These are phyloP conservation scores for Drosophila pandora DNA, from an alignment of 1,140 invertebrate genomes.

Conservation along the genomic window DNA sequence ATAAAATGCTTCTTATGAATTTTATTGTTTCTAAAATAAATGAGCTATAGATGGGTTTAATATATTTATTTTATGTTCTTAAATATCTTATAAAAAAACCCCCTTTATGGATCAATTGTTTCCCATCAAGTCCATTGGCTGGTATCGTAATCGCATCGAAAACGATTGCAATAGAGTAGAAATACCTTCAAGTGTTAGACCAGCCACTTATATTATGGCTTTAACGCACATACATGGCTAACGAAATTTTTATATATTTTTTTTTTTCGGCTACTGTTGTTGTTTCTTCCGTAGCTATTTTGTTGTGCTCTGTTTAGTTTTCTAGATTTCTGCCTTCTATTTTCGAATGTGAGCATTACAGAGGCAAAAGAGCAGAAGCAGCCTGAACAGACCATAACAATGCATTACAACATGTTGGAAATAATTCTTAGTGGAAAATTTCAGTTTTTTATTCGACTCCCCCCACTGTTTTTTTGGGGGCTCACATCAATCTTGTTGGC, in stretches of 20 bases:
- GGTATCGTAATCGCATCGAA: slow-evolving; percentile 30
- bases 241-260: slow-evolving; percentile 2
- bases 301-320: slow-evolving; percentile 81
- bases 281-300: slow-evolving; percentile 51
- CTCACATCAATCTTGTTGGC: slow-evolving; percentile 31
- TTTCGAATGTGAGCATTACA: slow-evolving; percentile 35
- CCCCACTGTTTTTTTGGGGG: not conserved
- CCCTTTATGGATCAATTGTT: slow-evolving; percentile 29
- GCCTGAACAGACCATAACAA: slow-evolving; percentile 33
- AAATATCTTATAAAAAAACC: not conserved
- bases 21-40: too few species aligned
- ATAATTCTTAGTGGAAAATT: slow-evolving; percentile 77
- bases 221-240: slow-evolving; percentile 29
- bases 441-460: slow-evolving; percentile 19
- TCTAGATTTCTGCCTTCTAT: slow-evolving; percentile 58
- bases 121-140: slow-evolving; percentile 38
- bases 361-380: slow-evolving; percentile 29
- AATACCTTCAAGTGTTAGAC: slow-evolving; percentile 7
- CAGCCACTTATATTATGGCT: slow-evolving; percentile 33
- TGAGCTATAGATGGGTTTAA: too few species aligned
- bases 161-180: slow-evolving; percentile 27
- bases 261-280: slow-evolving; percentile 24
- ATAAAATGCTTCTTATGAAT: too few species aligned
- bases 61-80: too few species aligned
- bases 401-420: slow-evolving; percentile 75